Percentiles rank a stretch among this genome's conserved stretches.
These are phyloP conservation scores for Himalopsyche anomala DNA, from an alignment of 2,888 invertebrate genomes.

Conservation along the genomic window DNA sequence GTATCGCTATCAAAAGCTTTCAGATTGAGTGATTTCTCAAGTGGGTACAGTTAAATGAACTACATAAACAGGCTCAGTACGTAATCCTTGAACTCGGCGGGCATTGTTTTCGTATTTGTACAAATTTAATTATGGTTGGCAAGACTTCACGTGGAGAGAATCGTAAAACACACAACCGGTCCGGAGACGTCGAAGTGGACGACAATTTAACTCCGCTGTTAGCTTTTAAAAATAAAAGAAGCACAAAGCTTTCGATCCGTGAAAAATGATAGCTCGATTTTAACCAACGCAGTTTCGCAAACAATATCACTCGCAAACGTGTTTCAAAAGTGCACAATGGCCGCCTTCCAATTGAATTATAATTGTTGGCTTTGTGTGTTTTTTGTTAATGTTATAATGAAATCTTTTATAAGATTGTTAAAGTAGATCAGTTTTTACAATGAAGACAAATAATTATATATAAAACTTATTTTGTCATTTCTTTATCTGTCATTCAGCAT, in stretches of 20 bases:
- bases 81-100: conserved; percentile 50
- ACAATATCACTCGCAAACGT: background rate
- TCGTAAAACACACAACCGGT: conserved; percentile 43
- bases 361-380: background rate
- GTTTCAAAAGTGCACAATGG: background rate
- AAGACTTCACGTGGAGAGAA: conserved; percentile 45
- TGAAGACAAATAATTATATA: too few species aligned
- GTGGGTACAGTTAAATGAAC: conserved; percentile 52
- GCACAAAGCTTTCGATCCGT: conserved; percentile 46
- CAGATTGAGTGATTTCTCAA: conserved; percentile 60
- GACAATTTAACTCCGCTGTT: conserved; percentile 44
- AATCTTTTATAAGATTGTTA: background rate
- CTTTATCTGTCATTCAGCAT: too few species aligned
- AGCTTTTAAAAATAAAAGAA: conserved; percentile 43
- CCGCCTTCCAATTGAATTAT: background rate
- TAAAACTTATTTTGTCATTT: too few species aligned
- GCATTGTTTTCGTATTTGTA: conserved; percentile 60
- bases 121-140: conserved; percentile 59
- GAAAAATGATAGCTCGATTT: conserved; percentile 50
- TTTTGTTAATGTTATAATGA: background rate
- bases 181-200: conserved; percentile 45
- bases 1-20: conserved; percentile 64
- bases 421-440: background rate
- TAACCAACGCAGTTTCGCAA: background rate
- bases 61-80: conserved; percentile 60